Base-by-base conservation (phyloP, 2,888 invertebrate species). In the Papilio protenor region DNA sequence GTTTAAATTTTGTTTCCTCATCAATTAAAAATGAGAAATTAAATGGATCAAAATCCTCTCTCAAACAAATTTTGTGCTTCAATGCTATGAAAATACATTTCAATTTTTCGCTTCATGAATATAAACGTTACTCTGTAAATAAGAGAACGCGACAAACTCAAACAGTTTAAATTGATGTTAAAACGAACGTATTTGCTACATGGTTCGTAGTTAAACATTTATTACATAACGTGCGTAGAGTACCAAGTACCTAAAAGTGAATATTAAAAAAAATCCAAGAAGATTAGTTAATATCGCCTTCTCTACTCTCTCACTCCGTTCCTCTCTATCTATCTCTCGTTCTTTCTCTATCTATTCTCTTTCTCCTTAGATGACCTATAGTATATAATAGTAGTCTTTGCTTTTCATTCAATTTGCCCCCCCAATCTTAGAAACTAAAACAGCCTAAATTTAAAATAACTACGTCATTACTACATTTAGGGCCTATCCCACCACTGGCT, bases 111-210 rank as follows among this genome's bases (percentile, higher is more conserved):
- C 66, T 2, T 66, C 45, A 40, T 66, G 45, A 40, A 66, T 66
- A 45, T 66, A 66, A 66, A 66, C 66, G 45, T 66, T 66, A 66
- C 66, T 66, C 45, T 66, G 45, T 66, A 66, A 66, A 66, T 66
- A 45, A 45, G 45, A 45, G 66, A 21, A 66, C 66, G 66, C 45
- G 45, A 18, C 66, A 45, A 66, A 45, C n/a, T 66, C 66, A 45
- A 66, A 66, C 66, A 66, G 66, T n/a, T 66, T 21, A 45, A 66
- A 66, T 66, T 45, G 66, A 45, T 66, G 66, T 66, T 66, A 66
- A 33, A 40, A 21, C 45, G 40, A 66, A 45, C 33, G 64, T 45
- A 66, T 45, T 45, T 16, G 18, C 45, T 66, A 12, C 8, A 21
- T 11, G 21, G n/a, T 16, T 12, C 6, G 21, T 66, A 66, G n/a